A percentile compares a stretch with the other conserved stretches of the same genome.
Conservation (phyloP, 2,113 vertebrate species). For the Australoheros scitulus region DNA sequence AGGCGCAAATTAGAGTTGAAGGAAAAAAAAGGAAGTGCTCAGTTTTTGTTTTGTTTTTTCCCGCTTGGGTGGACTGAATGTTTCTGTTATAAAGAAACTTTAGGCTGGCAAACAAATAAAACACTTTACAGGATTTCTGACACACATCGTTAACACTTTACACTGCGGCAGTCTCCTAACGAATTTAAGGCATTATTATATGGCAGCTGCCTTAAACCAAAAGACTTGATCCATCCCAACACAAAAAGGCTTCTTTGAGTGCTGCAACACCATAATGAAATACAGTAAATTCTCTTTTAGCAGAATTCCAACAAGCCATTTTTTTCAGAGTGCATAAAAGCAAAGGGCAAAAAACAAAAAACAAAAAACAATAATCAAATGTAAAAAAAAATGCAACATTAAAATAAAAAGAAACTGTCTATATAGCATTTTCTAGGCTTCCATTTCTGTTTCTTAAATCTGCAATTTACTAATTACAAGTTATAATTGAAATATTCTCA, state of each 20-base stretch:
- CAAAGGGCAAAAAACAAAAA: background rate
- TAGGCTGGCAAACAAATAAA: background rate
- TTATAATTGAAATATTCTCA: background rate
- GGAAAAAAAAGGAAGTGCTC: conserved; percentile 3
- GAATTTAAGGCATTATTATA: conserved; percentile 62
- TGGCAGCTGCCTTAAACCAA: conserved; percentile 34
- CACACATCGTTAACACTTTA: conserved; percentile 17
- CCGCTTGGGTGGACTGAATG: background rate
- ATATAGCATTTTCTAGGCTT: background rate
- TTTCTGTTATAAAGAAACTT: conserved; percentile 1
- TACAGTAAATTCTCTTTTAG: background rate
- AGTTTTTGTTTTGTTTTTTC: background rate
- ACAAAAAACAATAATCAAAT: too few species aligned
- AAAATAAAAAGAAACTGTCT: conserved; percentile 2
- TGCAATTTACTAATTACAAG: background rate
- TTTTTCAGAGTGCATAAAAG: background rate
- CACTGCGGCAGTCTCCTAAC: conserved; percentile 21
- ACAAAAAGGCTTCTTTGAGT: conserved; percentile 7
- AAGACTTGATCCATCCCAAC: background rate
- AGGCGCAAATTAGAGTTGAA: conserved; percentile 59
- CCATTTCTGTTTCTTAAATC: background rate
- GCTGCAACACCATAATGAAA: background rate
- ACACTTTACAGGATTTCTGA: conserved; percentile 11
- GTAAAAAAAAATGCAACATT: background rate
- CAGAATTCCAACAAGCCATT: background rate